Base-by-base conservation (phyloP, 2,797 vertebrate genomes). In the Rhinella marina region DNA sequence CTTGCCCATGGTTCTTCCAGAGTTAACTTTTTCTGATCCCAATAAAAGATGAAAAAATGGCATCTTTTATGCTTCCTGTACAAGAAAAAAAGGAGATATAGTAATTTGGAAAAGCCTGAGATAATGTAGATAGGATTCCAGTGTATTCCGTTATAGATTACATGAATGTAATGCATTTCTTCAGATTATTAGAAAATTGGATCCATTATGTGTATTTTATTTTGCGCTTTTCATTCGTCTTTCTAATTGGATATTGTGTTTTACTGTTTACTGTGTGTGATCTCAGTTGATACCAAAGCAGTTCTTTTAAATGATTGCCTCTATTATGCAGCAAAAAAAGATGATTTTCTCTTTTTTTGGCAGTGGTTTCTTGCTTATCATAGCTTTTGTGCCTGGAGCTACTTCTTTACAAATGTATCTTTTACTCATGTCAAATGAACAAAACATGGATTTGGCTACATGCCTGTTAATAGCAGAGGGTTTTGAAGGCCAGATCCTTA, bases 321-420 rank as follows among this genome's bases (percentile, higher is more conserved):
- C 82, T 59, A 57, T 75, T 84, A 75, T 84, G 68, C 72, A 77
- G 72, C 72, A 76, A 75, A 83, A 41, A 76, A 85, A 27, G 32
- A 85, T 77, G 72, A 77, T 77, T 77, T 77, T 62, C 59, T 23
- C 62, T 11, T 25, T 25, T 76, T 77, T 84, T 77, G 72, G 57
- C 84, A 85, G 23, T 23, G 73, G n/a, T 64, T 27, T n/a, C 84
- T 64, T 85, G 57, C 84, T 85, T 85, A 85, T 85, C 84, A 85
- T 52, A 77, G 57, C 57, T 61, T 84, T 62, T 85, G 84, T 64
- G 84, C 57, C 54, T 29, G 84, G 59, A 85, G 72, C 84, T 85
- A 76, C 57, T 76, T 84, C 82, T 75, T 85, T 85, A 78, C 84
- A 85, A 85, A 85, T 85, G 84, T 77, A 85, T 62, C 83, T 85